Base-by-base conservation (phyloP, 2,797 vertebrate genomes). In the Cheracebus regulus region DNA sequence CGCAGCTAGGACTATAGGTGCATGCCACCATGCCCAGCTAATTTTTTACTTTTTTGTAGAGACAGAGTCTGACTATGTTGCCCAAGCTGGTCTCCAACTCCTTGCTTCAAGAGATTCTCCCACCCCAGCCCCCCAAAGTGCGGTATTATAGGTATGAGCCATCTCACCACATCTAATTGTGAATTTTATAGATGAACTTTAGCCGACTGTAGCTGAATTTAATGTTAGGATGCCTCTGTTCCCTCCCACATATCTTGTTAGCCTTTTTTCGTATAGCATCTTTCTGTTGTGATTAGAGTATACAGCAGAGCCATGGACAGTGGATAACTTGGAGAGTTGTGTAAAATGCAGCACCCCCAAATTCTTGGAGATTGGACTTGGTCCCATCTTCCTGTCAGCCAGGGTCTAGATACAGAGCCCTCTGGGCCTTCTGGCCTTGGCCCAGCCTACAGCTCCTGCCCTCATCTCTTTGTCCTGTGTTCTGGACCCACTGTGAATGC, bases 221-320 rank as follows among this genome's bases (percentile, higher is more conserved):
- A 28, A 7, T 84, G 52, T 30, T 75, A 33, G 11, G 36, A 13
- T 86, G 22, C 46, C n/a, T 48, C 28, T 57, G 5, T 19, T 52
- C 22, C 20, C 33, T 57, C 64, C 13, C 6, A 24, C 4, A 0
- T 5, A 11, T 12, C 48, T 88, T 30, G 15, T 88, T 90, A 33
- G 64, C 33, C 48, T 50, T 87, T 39, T 75, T 48, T 22, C 72
- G 26, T 14, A 14, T 0, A 11, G n/a, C 7, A 0, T 30, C 7
- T 0, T 55, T 82, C 52, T n/a, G 17, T 48, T 19, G 0, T 55
- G 36, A n/a, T 36, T 50, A 33, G 58, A 90, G 14, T 57, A 2
- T 8, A 3, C 2, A n/a, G 12, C 1, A 1, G n/a, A 33, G 9
- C 46, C 15, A 0, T 7, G 52, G 64, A 1, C 22, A 5, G 4